A percentile compares a stretch with the other conserved stretches of the same genome.
Conservation (phyloP, 2,888 invertebrate species). For the Orthosia incerta region DNA sequence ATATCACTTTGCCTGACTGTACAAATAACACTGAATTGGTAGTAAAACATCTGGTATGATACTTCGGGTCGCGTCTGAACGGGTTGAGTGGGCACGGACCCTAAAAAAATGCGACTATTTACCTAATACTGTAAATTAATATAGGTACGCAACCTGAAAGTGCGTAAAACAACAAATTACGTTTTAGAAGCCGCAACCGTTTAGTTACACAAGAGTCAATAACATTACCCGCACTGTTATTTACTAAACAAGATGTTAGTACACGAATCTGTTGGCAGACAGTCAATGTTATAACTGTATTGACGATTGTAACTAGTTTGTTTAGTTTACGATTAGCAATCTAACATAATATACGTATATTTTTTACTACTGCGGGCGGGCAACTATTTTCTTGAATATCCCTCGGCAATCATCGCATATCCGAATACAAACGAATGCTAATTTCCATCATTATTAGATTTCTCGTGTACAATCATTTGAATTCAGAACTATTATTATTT, state of each 20-base stretch:
- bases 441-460: too few species aligned
- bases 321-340: conserved; percentile 9
- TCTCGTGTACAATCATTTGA: too few species aligned
- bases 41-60: too few species aligned
- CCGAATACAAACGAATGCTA: too few species aligned
- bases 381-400: too few species aligned
- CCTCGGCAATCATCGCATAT: too few species aligned
- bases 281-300: conserved; percentile 6
- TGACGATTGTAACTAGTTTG: conserved; percentile 24
- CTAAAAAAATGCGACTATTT: neutral
- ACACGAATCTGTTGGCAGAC: conserved; percentile 24
- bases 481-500: too few species aligned
- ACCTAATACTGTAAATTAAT: neutral
- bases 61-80: too few species aligned
- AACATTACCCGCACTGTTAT: neutral
- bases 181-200: neutral
- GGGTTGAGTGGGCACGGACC: too few species aligned
- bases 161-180: neutral
- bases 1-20: too few species aligned
- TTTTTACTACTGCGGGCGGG: neutral
- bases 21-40: too few species aligned
- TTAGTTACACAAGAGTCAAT: conserved; percentile 1
- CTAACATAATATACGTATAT: conserved; percentile 16
- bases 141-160: neutral
- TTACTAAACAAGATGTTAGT: conserved; percentile 18